Conservation (phyloP, 2,113 vertebrate genomes). For the Neodon shergylaensis region DNA sequence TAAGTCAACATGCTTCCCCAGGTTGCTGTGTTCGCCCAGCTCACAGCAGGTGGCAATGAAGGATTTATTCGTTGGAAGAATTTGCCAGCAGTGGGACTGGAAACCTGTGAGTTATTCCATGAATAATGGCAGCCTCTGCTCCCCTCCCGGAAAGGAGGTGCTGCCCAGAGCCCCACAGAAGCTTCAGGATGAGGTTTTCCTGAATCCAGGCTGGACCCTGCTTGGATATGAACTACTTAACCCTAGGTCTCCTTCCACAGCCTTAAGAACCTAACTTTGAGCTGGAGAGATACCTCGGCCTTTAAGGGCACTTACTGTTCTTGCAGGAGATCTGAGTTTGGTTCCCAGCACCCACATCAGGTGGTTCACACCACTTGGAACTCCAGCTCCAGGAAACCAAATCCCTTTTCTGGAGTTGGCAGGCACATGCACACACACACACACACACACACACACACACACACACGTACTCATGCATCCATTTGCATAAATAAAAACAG, state of each 20-base stretch:
- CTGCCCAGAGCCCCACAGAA: neutral
- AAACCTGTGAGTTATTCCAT: neutral
- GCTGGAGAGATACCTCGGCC: neutral
- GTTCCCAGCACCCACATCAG: neutral
- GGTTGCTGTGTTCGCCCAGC: neutral
- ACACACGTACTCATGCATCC: neutral
- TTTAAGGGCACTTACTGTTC: neutral
- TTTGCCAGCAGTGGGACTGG: neutral
- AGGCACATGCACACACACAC: neutral
- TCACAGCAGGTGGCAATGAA: slow-evolving; percentile 14
- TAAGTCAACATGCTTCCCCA: neutral
- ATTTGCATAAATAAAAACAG: neutral
- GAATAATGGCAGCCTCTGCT: neutral
- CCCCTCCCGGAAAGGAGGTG: neutral
- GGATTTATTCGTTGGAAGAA: neutral
- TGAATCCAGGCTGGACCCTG: neutral
- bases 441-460: neutral
- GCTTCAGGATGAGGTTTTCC: neutral
- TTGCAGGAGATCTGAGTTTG: neutral
- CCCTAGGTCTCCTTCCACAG: neutral
- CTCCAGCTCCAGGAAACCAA: neutral
- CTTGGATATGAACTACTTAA: neutral
- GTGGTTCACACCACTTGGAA: neutral
- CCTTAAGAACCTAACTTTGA: neutral
- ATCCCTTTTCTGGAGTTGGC: neutral